Evolutionary conservation across 1,140 invertebrate species (phyloP), one percentile per base, ranked within the genome.

Genomic region (Asbolus verrucosus): DNA sequence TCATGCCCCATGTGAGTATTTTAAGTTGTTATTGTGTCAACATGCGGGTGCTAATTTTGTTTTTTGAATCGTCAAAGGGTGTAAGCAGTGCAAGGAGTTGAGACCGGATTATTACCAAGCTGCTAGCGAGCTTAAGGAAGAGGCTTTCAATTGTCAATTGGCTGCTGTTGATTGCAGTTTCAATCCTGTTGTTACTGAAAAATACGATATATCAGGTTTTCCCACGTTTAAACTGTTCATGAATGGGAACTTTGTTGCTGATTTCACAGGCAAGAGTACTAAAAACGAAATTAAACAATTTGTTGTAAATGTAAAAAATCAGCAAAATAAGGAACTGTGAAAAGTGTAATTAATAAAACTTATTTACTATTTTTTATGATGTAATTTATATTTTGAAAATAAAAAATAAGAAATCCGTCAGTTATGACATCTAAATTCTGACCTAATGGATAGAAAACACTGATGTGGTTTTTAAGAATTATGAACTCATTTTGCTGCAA

Each of bases 151-250:
- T 16, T 60, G 38, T 14, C 67, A 69, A 27, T 85, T 91, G 79
- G 88, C 85, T 15, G 87, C 89, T 46, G 81, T 92, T 3, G 90
- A 92, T 80, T 92, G 90, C 78, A 91, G 88, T 1, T 80, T 83
- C 30, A 81, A 89, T 71, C 79, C 80, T 31, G 67, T 79, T 9
- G 61, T 89, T 1, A 90, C 90, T 72, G 81, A 82, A 50, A 77
- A 79, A 8, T 84, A 89, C 77, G 85, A 88, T 39, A 88, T 93
- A 1, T 83, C 82, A 65, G 89, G 89, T 9, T 92, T 90, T 79
- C 91, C 91, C 5, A 92, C 90, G 5, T 84, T 92, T 61, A 90
- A 89, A 76, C 87, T 91, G 74, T 92, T 91, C 78, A 85, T 89
- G 77, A 86, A 87, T 50, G 91, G 90, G 70, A 87, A 86, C 75